phyloP scores from a whole-genome alignment of 1,140 invertebrate species.

The Nasonia vitripennis region DNA sequence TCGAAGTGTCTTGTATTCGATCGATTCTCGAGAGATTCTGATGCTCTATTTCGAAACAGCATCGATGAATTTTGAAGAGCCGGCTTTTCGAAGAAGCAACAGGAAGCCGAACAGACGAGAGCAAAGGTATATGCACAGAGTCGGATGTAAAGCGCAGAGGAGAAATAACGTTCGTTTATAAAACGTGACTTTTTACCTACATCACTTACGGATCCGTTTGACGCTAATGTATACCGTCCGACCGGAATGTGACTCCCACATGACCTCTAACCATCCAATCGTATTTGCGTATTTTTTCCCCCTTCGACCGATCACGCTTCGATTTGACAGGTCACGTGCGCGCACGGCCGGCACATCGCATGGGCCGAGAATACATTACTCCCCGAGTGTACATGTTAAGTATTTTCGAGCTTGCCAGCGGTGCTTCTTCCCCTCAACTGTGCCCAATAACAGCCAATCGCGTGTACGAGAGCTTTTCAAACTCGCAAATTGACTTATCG shows the following conservation, averaged over 20 bases:
- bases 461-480: not conserved
- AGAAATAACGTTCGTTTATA: not conserved
- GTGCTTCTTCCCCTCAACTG: too few species aligned
- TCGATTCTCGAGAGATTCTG: too few species aligned
- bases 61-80: too few species aligned
- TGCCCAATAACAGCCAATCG: too few species aligned
- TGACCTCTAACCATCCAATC: constrained; percentile 28
- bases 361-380: not conserved
- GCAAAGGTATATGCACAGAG: too few species aligned
- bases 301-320: constrained; percentile 43
- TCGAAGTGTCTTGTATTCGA: not conserved
- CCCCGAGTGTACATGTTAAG: not conserved
- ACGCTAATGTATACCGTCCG: constrained; percentile 19
- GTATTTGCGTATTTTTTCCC: constrained; percentile 38
- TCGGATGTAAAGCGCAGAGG: not conserved
- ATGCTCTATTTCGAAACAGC: too few species aligned
- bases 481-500: not conserved
- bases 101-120: too few species aligned
- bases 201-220: not conserved
- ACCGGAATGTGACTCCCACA: constrained; percentile 6
- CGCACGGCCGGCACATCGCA: not conserved
- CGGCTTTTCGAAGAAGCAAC: too few species aligned
- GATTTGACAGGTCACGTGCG: constrained; percentile 40
- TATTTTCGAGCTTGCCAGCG: constrained; percentile 3
- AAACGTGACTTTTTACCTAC: constrained; percentile 11